Evolutionary conservation across 2,888 invertebrate species (phyloP).

Genomic region (Fragum sueziense): DNA sequence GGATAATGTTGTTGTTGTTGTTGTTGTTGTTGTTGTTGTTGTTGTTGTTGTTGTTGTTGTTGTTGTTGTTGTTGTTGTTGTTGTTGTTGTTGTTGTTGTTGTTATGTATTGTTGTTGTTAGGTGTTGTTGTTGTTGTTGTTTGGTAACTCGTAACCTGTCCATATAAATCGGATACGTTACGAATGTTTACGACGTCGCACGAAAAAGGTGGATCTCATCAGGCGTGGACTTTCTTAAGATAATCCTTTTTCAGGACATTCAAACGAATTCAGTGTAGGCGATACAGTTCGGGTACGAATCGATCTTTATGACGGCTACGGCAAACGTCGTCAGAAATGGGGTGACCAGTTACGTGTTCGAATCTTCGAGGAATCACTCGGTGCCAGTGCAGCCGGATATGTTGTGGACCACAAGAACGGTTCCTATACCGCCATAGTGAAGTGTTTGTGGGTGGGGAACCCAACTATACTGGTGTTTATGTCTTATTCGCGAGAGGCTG

Average conservation of each 20-base stretch:
- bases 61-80: too few species aligned
- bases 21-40: too few species aligned
- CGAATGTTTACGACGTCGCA: too few species aligned
- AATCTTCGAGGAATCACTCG: neutral
- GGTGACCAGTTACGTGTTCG: constrained; percentile 14
- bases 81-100: too few species aligned
- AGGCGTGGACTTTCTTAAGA: too few species aligned
- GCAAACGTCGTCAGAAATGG: neutral
- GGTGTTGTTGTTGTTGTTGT: too few species aligned
- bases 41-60: too few species aligned
- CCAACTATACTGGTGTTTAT: constrained; percentile 13
- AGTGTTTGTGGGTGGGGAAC: neutral
- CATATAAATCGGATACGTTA: too few species aligned
- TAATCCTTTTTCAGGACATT: neutral
- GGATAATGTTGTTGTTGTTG: too few species aligned
- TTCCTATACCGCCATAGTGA: neutral
- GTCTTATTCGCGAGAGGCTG: neutral
- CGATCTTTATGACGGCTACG: constrained; percentile 1
- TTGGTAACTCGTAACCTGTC: too few species aligned
- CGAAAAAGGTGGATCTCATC: too few species aligned
- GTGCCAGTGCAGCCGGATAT: neutral
- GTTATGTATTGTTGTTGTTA: too few species aligned
- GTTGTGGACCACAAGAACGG: neutral
- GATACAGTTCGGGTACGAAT: constrained; percentile 2
- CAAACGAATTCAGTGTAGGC: neutral